These are phyloP conservation scores for Platycheirus albimanus DNA, from an alignment of 2,888 invertebrate species.

Conservation along the genomic window DNA sequence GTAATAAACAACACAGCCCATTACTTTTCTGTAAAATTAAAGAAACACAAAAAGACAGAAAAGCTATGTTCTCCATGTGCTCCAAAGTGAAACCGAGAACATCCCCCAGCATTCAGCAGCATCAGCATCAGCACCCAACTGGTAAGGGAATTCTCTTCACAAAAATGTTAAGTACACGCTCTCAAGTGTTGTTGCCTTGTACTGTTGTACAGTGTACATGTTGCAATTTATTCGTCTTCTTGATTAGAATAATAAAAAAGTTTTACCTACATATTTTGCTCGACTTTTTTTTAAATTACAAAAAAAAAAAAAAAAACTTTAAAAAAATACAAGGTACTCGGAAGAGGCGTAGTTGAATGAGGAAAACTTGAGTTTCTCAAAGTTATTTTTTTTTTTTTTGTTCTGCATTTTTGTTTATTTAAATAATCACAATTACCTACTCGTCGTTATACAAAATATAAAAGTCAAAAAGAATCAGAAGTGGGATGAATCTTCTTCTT, in stretches of 20 bases:
- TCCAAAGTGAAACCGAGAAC: constrained; percentile 81
- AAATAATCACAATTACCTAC: constrained; percentile 36
- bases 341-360: constrained; percentile 17
- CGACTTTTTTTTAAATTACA: constrained; percentile 24
- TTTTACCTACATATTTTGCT: constrained; percentile 10
- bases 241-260: constrained; percentile 60
- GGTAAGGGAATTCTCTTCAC: constrained; percentile 77
- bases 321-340: too few relatives aligned
- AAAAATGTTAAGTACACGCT: constrained; percentile 18
- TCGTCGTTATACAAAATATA: constrained; percentile 5
- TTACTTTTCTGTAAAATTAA: constrained; percentile 24
- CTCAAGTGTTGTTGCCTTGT: constrained; percentile 48
- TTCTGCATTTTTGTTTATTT: constrained; percentile 8
- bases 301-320: neutral
- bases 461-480: constrained; percentile 16
- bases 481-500: constrained; percentile 1
- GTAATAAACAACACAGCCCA: constrained; percentile 42
- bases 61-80: constrained; percentile 82
- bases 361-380: constrained; percentile 9
- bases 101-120: constrained; percentile 78
- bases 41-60: constrained; percentile 45
- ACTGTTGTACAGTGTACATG: constrained; percentile 50
- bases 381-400: constrained; percentile 14
- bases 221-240: constrained; percentile 59
- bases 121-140: constrained; percentile 76